Percentiles rank a stretch among this genome's conserved stretches.
Conservation (phyloP, 53 echinoderm and acorn worm genomes). For the Antedon mediterranea region DNA sequence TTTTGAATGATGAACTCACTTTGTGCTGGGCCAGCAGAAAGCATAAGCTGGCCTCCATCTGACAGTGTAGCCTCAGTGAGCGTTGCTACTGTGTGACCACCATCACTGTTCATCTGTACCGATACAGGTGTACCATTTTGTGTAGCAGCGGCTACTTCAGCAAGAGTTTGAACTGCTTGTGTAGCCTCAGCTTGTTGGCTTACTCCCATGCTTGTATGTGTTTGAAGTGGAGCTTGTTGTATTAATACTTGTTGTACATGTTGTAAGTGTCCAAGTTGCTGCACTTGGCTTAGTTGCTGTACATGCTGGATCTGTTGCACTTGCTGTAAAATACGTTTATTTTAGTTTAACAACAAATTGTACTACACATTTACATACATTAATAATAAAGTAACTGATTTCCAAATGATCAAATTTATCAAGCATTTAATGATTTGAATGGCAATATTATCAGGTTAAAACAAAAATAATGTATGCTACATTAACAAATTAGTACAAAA, state of each 20-base stretch:
- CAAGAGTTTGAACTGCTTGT: conserved; percentile 85
- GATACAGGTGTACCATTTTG: conserved; percentile 49
- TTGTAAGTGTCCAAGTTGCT: conserved; percentile 37
- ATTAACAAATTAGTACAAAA: too few relatives aligned
- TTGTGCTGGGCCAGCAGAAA: conserved; percentile 12
- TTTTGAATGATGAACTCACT: neutral
- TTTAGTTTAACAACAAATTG: neutral
- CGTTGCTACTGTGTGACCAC: conserved; percentile 60
- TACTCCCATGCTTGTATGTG: neutral
- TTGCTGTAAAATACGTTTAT: conserved; percentile 17
- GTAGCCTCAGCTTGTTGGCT: conserved; percentile 52
- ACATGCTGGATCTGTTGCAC: conserved; percentile 82
- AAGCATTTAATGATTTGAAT: too few relatives aligned
- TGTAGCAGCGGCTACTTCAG: conserved; percentile 78
- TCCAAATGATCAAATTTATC: too few relatives aligned
- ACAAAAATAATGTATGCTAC: too few relatives aligned
- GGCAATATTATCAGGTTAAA: too few relatives aligned
- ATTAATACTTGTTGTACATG: conserved; percentile 42
- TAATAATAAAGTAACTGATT: too few relatives aligned
- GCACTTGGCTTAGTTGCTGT: conserved; percentile 53
- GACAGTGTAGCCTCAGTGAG: conserved; percentile 60
- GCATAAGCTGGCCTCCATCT: conserved; percentile 76
- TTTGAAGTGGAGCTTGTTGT: conserved; percentile 17
- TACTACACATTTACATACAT: neutral
- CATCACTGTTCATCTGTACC: conserved; percentile 54